Conservation (phyloP, 2,113 vertebrate species). For the Mobula hypostoma region DNA sequence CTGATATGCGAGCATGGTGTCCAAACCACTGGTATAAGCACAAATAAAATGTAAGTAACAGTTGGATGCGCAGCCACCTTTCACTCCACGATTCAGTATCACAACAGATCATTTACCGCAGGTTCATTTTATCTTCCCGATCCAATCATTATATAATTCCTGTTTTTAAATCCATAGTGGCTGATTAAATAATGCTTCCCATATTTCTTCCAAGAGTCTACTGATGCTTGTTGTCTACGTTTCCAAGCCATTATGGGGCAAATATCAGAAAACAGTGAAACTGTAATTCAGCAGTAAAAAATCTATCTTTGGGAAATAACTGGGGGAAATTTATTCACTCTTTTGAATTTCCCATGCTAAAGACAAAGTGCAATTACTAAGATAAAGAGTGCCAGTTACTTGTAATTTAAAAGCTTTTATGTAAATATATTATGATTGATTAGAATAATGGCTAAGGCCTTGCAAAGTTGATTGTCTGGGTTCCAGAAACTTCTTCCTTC, state of each 20-base stretch:
- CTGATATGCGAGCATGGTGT: not conserved
- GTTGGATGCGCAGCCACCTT: too few species aligned
- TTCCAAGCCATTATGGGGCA: not conserved
- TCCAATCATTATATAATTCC: too few species aligned
- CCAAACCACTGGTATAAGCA: not conserved
- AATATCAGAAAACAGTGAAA: not conserved
- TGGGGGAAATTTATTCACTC: not conserved
- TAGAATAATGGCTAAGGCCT: not conserved
- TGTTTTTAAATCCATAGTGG: too few species aligned
- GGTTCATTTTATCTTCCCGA: too few species aligned
- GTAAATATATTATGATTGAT: not conserved
- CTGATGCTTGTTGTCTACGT: not conserved
- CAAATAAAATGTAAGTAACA: too few species aligned
- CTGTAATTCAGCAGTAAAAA: not conserved
- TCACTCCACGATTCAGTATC: too few species aligned
- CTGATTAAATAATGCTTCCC: not conserved
- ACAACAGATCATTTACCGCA: too few species aligned
- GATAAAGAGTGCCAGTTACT: not conserved
- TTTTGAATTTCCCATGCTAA: not conserved
- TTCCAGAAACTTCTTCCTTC: not conserved
- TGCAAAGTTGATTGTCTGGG: not conserved
- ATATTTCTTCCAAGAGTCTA: not conserved
- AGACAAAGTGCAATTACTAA: not conserved
- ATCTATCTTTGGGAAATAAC: not conserved
- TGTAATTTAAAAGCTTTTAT: slow-evolving; percentile 6